Evolutionary conservation across 2,888 invertebrate species (phyloP), one percentile per base, ranked within the genome.

Genomic region (Nomada fabriciana): DNA sequence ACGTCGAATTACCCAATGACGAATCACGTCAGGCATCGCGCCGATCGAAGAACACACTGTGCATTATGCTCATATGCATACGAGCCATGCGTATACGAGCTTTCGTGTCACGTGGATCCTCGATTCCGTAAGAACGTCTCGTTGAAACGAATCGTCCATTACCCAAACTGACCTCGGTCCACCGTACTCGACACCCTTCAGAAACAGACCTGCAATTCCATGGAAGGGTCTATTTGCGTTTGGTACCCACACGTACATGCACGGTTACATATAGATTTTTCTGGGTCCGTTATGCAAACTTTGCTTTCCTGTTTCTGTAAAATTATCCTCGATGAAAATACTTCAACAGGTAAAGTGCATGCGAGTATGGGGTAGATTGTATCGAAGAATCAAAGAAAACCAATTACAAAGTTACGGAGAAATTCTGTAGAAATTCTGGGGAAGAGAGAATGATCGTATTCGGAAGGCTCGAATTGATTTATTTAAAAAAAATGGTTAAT

Each of bases 1-100:
- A 67, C 67, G 67, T 42, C 80, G 71, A 80, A 80, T 80, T 80
- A 80, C 71, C 50, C 80, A 79, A 79, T 80, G 80, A 80, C 80
- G 85, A 72, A 80, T 65, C 76, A 80, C 84, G 86, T 88, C 89
- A 87, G 86, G 89, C 87, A 88, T 83, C 89, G 86, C 87, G 59
- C 69, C 87, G 61, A 71, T 87, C 89, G 87, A 86, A 86, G 85
- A 83, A 84, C 83, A 82, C 86, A 83, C 80, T 81, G 80, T 82
- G 88, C 86, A 91, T 92, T 92, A 91, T 92, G 91, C 91, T 85
- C 87, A 85, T 88, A 81, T 91, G 91, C 91, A 91, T 89, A 70
- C 76, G n/a, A 85, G 83, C 84, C 71, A 68, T 80, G 76, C 86
- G 89, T 89, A 88, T 87, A 88, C 86, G 82, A 82, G 36, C 83